Base-by-base conservation (phyloP, 2,797 vertebrate genomes). In the Moxostoma hubbsi region DNA sequence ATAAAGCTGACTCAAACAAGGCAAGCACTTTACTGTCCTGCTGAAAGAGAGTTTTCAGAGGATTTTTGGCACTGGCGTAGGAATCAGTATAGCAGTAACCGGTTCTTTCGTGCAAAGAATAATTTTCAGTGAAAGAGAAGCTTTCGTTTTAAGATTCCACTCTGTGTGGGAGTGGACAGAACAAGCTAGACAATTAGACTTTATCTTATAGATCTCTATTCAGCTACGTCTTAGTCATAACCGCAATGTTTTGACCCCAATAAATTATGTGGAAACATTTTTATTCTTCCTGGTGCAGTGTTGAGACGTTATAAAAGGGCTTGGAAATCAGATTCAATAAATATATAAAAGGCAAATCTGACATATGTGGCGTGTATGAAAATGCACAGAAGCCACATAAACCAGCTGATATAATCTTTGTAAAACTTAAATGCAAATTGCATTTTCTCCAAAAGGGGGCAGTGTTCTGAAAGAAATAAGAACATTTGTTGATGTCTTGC, bases 361-460 rank as follows among this genome's bases (percentile, higher is more conserved):
- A 54, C 54, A 69, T 10, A 62, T 12, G 5, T 43, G 0, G 3
- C 2, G 58, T 10, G 16, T 59, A 24, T 1, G 6, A 62, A 18
- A 24, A 8, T 9, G 4, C 9, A 49, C 6, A 9, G 47, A 61
- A 36, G 5, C 18, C 5, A 61, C 4, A 49, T 43, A 46, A 18
- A 4, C 1, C 16, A 36, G 36, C 4, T 36, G 36, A 36, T 36
- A 4, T 36, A 36, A 24, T 24, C 18, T 24, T 15, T 9, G 47
- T 49, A 12, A 58, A 3, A 67, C 49, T 36, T 36, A 36, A 36
- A 0, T 36, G 3, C 36, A 36, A 67, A 15, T 36, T 11, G 1
- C 0, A 4, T 0, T 68, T 1, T 53, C 11, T 7, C 88, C 92
- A 86, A 87, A 80, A 90, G 93, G 81, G 87, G 90, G 90, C 90